Evolutionary conservation across 37 sponge, comb jelly and placozoan species (phyloP), one percentile per base, ranked within the genome.

Genomic region (Cliona cf. orientalis): DNA sequence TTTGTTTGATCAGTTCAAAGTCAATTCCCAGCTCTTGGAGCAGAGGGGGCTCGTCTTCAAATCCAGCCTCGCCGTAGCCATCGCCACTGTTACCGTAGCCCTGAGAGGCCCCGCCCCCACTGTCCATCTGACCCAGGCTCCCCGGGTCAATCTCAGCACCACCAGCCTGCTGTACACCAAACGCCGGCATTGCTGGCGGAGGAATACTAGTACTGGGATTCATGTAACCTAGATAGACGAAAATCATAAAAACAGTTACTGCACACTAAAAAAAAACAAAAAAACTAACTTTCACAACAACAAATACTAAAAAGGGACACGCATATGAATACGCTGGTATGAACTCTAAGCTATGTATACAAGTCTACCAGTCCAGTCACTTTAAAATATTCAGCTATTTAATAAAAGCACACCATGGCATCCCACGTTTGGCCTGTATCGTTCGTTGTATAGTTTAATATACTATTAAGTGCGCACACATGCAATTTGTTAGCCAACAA

Each of bases 1-100:
- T 97, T 46, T 89, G 80, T 72, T 88, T 90, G 36, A 97, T 95
- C 35, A 94, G 86, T 12, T 77, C 70, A 63, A 95, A 92, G 84
- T 97, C 81, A 40, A 97, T 97, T 25, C 98, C 98, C 43, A 97
- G 83, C 70, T 97, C 98, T 72, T 90, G 87, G 42, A 97, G 76
- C 3, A 97, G 79, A 12, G 98, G 98, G 9, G 80, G 66, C 43
- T 69, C 67, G 0, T 84, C 84, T 19, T 67, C 66, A 36, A 66
- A 66, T 38, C 53, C 63, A 2, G 26, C 62, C 38, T 33, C 25
- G 17, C 70, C 72, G 31, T 72, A 79, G 0, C 49, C 78, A 23
- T 35, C 28, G 2, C 12, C 64, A 2, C 55, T 38, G 33, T 3
- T 29, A 0, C 45, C 63, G 3, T 21, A 26, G 19, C 53, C 73